A percentile compares a stretch with the other conserved stretches of the same genome.
Conservation (phyloP, 2,113 vertebrate species). For the Pachypanchax playfairii region DNA sequence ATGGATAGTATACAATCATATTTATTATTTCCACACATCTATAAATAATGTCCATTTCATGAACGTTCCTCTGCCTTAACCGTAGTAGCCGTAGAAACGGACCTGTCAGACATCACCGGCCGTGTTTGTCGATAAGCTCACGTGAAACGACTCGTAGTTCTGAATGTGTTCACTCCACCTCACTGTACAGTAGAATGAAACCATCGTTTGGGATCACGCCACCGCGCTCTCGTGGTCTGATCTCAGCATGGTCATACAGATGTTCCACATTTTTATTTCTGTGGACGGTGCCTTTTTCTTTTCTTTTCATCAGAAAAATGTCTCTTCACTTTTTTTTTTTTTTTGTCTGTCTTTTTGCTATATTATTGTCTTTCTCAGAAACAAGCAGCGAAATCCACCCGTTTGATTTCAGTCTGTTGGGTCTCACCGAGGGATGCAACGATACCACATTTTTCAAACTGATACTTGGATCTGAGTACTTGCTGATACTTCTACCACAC, state of each 20-base stretch:
- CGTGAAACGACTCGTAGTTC: constrained; percentile 27
- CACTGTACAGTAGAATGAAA: constrained; percentile 31
- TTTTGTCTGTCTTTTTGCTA: constrained; percentile 9
- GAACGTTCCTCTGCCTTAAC: constrained; percentile 70
- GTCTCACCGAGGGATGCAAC: too few relatives aligned
- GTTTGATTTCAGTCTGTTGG: constrained; percentile 40
- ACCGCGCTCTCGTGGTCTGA: background rate
- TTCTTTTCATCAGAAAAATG: constrained; percentile 14
- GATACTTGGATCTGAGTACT: too few relatives aligned
- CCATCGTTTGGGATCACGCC: constrained; percentile 4
- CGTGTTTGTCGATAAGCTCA: background rate
- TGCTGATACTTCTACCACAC: too few relatives aligned
- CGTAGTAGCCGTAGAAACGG: constrained; percentile 56
- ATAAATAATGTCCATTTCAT: constrained; percentile 47
- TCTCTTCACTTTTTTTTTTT: constrained; percentile 10
- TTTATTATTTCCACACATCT: constrained; percentile 69
- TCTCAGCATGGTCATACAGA: background rate
- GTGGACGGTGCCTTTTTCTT: constrained; percentile 75
- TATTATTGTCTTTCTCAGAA: background rate
- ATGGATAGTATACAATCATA: constrained; percentile 70
- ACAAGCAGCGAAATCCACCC: constrained; percentile 71
- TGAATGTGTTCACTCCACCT: constrained; percentile 41
- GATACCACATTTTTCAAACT: too few relatives aligned
- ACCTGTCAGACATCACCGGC: constrained; percentile 27
- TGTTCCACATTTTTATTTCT: constrained; percentile 49